Evolutionary conservation across 2,113 vertebrate genomes (phyloP).

Genomic region (Athene cunicularia): DNA sequence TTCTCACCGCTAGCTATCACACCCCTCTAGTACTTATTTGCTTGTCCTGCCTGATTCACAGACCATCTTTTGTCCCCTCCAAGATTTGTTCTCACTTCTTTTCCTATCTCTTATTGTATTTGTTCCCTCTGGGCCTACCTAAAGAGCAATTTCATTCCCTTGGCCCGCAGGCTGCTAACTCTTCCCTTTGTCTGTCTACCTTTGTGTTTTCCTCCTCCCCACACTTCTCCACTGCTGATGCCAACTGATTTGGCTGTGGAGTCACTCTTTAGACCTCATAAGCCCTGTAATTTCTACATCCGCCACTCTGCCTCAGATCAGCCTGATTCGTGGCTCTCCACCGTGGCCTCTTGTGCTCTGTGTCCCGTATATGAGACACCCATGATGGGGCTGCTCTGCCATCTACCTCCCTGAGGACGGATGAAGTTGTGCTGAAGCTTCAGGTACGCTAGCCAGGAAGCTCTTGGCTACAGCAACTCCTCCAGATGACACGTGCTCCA

Average conservation of each 20-base stretch:
- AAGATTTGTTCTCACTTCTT: not conserved
- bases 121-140: not conserved
- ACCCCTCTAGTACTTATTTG: not conserved
- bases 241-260: not conserved
- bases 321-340: not conserved
- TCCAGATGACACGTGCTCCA: not conserved
- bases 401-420: not conserved
- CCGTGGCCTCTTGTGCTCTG: not conserved
- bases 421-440: not conserved
- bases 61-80: not conserved
- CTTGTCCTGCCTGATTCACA: not conserved
- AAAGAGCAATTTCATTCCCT: not conserved
- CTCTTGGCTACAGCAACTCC: not conserved
- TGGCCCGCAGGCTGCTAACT: not conserved
- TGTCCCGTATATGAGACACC: not conserved
- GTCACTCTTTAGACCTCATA: not conserved
- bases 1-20: not conserved
- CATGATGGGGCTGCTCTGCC: not conserved
- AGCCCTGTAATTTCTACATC: not conserved
- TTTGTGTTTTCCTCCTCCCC: not conserved
- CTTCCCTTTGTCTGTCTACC: not conserved
- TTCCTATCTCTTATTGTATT: not conserved
- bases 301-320: not conserved
- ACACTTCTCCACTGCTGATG: not conserved
- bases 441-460: not conserved